phyloP scores from a whole-genome alignment of 1,140 invertebrate genomes.

The Yoshiicerus persimilis region DNA sequence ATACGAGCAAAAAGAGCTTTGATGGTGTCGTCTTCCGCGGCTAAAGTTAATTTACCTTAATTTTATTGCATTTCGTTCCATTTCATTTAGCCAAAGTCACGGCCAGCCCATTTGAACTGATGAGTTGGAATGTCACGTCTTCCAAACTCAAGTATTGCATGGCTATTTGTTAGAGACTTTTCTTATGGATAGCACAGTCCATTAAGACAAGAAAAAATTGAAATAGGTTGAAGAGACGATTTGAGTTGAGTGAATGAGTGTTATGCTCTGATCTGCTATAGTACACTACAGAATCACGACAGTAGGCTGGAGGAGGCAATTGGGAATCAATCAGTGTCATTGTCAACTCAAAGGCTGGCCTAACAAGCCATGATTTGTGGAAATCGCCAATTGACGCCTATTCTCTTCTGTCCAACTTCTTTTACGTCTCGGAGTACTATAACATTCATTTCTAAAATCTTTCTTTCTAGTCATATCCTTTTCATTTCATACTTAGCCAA shows the following conservation, averaged over 20 bases:
- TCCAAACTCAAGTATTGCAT: neutral
- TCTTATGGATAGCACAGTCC: neutral
- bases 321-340: conserved; percentile 45
- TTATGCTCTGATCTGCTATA: neutral
- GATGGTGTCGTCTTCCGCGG: neutral
- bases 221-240: neutral
- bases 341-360: conserved; percentile 32
- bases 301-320: conserved; percentile 33
- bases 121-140: conserved; percentile 36
- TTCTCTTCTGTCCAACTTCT: neutral
- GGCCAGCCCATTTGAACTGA: conserved; percentile 33
- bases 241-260: neutral
- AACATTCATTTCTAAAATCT: neutral
- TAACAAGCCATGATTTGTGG: conserved; percentile 42
- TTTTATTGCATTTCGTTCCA: conserved; percentile 26
- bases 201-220: conserved; percentile 15
- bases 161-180: neutral
- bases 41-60: conserved; percentile 20
- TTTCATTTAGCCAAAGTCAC: conserved; percentile 40
- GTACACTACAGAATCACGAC: conserved; percentile 15
- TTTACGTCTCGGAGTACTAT: neutral
- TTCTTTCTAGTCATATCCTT: neutral
- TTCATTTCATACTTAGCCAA: neutral
- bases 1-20: neutral
- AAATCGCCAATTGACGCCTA: conserved; percentile 33